Percentiles rank a stretch among this genome's conserved stretches.
Evolutionary conservation across 2,113 vertebrate genomes (phyloP).

Genomic region (Notothenia rossii): DNA sequence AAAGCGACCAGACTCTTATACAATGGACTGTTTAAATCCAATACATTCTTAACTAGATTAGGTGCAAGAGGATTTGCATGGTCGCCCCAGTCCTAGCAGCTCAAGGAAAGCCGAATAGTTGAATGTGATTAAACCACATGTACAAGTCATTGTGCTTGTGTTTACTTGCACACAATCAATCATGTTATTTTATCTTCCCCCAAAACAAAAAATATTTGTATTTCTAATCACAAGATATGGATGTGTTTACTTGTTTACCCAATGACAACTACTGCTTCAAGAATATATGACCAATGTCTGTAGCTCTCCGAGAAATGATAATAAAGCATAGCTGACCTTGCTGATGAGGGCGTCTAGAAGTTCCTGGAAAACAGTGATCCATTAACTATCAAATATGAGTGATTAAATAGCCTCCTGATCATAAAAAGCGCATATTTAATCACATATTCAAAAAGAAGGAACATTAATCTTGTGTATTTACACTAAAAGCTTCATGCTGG

Average conservation of each 20-base stretch:
- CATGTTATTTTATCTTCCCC: neutral
- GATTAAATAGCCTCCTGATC: no score
- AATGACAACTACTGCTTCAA: neutral
- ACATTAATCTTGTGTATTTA: conserved; percentile 36
- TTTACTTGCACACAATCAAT: neutral
- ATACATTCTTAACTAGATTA: conserved; percentile 77
- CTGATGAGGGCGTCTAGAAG: neutral
- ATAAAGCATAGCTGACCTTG: neutral
- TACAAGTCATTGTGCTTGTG: neutral
- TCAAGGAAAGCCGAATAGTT: conserved; percentile 60
- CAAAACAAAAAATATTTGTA: neutral
- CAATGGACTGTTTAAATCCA: conserved; percentile 64
- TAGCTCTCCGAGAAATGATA: neutral
- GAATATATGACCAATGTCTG: neutral
- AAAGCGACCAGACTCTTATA: conserved; percentile 16
- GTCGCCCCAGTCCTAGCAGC: conserved; percentile 33
- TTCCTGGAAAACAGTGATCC: conserved; percentile 9
- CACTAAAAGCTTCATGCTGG: conserved; percentile 25
- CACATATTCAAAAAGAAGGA: conserved; percentile 31
- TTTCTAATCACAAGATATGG: neutral
- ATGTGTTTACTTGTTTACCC: neutral
- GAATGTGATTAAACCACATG: conserved; percentile 40
- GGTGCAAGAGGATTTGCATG: conserved; percentile 73
- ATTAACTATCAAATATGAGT: neutral
- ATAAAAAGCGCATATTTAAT: conserved; percentile 25